Percentiles rank a stretch among this genome's conserved stretches.
Conservation (phyloP, 2,113 vertebrate genomes). For the Sorex fumeus region DNA sequence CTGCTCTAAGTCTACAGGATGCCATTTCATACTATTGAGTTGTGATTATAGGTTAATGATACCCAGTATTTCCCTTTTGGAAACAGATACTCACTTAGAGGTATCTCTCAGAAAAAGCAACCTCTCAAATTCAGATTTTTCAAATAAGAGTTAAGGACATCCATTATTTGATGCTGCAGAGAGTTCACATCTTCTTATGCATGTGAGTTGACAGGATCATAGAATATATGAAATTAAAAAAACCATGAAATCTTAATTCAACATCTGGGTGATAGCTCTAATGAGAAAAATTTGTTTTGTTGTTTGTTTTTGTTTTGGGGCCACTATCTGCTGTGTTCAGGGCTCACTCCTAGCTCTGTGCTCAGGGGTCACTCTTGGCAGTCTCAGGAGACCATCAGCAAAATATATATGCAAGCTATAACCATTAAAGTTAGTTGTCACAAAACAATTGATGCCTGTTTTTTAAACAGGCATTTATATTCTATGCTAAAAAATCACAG, state of each 20-base stretch:
- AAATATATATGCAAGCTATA: too few species aligned
- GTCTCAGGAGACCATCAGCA: too few species aligned
- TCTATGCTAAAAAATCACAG: too few species aligned
- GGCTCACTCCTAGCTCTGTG: too few species aligned
- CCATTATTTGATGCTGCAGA: background rate
- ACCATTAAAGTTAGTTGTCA: too few species aligned
- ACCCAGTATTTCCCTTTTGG: background rate
- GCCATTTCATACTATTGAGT: background rate
- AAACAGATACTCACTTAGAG: background rate
- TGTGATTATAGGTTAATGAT: slow-evolving; percentile 27
- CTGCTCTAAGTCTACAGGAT: background rate
- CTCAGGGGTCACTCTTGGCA: too few species aligned
- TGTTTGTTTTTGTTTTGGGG: too few species aligned
- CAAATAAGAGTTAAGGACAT: background rate
- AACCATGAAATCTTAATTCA: background rate
- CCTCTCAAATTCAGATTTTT: slow-evolving; percentile 39
- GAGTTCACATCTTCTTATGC: background rate
- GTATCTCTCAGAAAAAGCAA: background rate
- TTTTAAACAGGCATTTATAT: too few species aligned
- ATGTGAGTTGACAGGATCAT: background rate
- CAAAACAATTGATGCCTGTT: too few species aligned
- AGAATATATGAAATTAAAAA: background rate
- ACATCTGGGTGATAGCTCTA: background rate
- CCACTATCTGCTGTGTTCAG: too few species aligned
- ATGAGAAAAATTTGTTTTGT: too few species aligned